Conservation (phyloP, 2,888 invertebrate species). For the Nephrotoma appendiculata region DNA sequence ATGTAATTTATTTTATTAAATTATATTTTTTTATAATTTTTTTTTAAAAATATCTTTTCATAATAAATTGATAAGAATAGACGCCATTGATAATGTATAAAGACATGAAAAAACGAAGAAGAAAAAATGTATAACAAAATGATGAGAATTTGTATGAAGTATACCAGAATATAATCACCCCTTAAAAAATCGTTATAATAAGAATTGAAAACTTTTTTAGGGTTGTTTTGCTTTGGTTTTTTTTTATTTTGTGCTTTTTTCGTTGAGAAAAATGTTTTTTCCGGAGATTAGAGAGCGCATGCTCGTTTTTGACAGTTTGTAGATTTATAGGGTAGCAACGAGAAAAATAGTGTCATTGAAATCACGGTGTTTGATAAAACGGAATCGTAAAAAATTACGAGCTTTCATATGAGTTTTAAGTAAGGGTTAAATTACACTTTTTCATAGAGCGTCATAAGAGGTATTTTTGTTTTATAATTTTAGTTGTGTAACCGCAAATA, state of each 20-base stretch:
- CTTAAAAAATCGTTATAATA: not conserved
- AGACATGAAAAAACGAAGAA: not conserved
- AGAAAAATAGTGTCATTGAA: not conserved
- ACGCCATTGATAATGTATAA: not conserved
- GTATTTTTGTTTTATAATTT: no score
- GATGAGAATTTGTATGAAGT: not conserved
- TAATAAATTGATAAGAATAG: not conserved
- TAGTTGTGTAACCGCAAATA: no score
- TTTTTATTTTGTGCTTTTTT: not conserved
- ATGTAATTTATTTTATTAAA: not conserved
- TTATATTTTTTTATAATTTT: not conserved
- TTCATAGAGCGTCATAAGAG: no score
- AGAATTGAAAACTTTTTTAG: not conserved
- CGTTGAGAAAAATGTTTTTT: not conserved
- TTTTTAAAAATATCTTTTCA: not conserved
- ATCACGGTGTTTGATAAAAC: not conserved
- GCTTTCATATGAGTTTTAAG: not conserved
- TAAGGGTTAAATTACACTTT: no score
- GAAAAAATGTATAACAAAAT: not conserved
- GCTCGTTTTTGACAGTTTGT: not conserved
- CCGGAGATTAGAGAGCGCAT: not conserved
- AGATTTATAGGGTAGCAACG: not conserved
- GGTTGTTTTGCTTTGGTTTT: not conserved
- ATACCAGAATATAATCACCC: not conserved
- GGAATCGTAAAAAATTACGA: not conserved